Conservation (phyloP, 2,797 vertebrate species). For the Notolepis coatsorum region DNA sequence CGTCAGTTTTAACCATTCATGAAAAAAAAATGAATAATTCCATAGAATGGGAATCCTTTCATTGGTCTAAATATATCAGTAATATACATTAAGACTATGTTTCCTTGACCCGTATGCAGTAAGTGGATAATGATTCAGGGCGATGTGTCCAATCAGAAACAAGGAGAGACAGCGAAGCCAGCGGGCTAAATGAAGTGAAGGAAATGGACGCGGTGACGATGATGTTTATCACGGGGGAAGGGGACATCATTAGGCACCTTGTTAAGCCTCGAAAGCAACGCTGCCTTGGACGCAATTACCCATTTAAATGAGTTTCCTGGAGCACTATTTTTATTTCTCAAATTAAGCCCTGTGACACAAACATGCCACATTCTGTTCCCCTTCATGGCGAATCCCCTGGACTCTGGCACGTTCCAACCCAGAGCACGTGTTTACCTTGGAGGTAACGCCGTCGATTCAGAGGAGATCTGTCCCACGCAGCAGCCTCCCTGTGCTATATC, state of each 20-base stretch:
- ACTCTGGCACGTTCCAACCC: conserved; percentile 16
- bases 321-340: conserved; percentile 47
- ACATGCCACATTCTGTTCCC: conserved; percentile 56
- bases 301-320: conserved; percentile 75
- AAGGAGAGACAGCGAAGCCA: conserved; percentile 35
- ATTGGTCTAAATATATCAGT: conserved; percentile 27
- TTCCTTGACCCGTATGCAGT: conserved; percentile 38
- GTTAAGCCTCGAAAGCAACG: conserved; percentile 72
- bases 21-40: conserved; percentile 20
- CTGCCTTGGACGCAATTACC: conserved; percentile 67
- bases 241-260: conserved; percentile 78
- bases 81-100: conserved; percentile 42
- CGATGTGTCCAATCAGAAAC: conserved; percentile 55
- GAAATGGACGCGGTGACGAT: conserved; percentile 69
- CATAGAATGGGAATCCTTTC: no score
- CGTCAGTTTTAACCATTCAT: neutral
- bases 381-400: conserved; percentile 36
- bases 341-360: conserved; percentile 68
- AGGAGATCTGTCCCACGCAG: neutral
- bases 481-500: neutral
- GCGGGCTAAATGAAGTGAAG: conserved; percentile 66
- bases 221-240: conserved; percentile 69
- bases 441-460: conserved; percentile 14
- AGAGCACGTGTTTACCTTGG: conserved; percentile 13
- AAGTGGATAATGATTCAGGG: conserved; percentile 45